Percentiles rank a stretch among this genome's conserved stretches.
These are phyloP conservation scores for Actias luna DNA, from an alignment of 2,888 invertebrate species.

Conservation along the genomic window DNA sequence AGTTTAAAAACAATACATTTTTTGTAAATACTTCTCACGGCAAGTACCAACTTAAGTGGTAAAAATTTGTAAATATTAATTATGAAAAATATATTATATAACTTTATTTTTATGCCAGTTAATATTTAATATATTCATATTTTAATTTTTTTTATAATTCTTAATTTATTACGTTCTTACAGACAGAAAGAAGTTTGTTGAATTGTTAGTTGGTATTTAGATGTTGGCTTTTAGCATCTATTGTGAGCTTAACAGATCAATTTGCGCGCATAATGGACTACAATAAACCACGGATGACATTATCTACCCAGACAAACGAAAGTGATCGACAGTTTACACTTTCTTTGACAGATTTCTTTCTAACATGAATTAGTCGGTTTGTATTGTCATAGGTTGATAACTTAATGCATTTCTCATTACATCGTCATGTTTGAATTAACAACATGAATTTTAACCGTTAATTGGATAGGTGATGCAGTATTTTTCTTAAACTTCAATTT, in stretches of 20 bases:
- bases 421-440: background rate
- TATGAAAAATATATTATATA: too few species aligned
- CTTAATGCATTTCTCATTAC: background rate
- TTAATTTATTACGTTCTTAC: background rate
- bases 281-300: slow-evolving; percentile 37
- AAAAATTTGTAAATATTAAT: too few species aligned
- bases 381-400: slow-evolving; percentile 30
- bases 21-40: too few species aligned
- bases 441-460: background rate
- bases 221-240: slow-evolving; percentile 18
- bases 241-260: slow-evolving; percentile 35
- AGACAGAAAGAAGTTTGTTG: background rate
- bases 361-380: slow-evolving; percentile 55
- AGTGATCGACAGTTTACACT: slow-evolving; percentile 60
- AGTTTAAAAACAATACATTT: background rate
- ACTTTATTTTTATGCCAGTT: too few species aligned
- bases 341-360: slow-evolving; percentile 68
- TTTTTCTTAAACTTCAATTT: background rate
- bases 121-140: background rate
- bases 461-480: background rate
- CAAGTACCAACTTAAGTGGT: too few species aligned
- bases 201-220: slow-evolving; percentile 7
- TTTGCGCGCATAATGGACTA: slow-evolving; percentile 32
- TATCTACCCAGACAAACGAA: slow-evolving; percentile 48
- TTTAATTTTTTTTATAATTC: background rate